Evolutionary conservation across 2,888 invertebrate species (phyloP).

Genomic region (Euplagia quadripunctaria): DNA sequence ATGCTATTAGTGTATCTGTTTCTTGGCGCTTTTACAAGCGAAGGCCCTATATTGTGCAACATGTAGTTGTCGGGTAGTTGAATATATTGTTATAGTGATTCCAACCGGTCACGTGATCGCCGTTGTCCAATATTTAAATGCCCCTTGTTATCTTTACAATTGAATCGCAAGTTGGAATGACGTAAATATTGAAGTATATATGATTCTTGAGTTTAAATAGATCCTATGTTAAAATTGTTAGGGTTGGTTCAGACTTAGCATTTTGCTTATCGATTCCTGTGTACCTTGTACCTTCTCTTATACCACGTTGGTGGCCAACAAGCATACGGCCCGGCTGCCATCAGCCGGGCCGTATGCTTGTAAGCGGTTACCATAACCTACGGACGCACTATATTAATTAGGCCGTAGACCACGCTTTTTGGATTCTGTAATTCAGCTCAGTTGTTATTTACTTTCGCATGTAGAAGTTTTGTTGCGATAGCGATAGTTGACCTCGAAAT

Average conservation of each 20-base stretch:
- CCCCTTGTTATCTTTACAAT: conserved; percentile 30
- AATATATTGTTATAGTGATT: conserved; percentile 34
- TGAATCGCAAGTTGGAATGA: conserved; percentile 22
- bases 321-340: no score
- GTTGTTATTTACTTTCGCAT: no score
- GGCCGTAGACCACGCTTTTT: no score
- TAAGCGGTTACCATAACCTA: no score
- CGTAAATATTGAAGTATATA: not conserved
- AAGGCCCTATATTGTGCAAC: not conserved
- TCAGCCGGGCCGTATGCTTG: no score
- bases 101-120: conserved; percentile 23
- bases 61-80: conserved; percentile 18
- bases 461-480: no score
- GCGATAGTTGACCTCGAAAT: no score
- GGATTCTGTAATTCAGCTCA: no score
- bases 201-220: not conserved
- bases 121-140: conserved; percentile 29
- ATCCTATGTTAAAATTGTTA: not conserved
- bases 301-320: no score
- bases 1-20: not conserved
- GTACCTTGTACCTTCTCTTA: not conserved
- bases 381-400: no score
- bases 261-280: not conserved
- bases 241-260: not conserved
- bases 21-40: not conserved